Base-by-base conservation (phyloP, 1,140 invertebrate genomes). In the Parapsyche elsis region DNA sequence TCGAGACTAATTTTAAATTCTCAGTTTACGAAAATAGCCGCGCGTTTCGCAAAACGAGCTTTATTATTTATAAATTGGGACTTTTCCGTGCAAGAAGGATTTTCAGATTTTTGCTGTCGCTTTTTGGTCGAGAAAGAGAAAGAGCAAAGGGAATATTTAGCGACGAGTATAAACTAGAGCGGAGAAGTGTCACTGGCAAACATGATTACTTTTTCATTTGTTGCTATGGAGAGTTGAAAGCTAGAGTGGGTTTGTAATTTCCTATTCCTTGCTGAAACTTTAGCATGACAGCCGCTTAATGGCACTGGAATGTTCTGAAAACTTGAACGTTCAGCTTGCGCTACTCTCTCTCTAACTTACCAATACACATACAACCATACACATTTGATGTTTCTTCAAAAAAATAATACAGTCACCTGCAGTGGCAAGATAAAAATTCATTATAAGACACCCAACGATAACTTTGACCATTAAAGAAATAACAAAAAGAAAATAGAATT, bases 151-250 rank as follows among this genome's bases (percentile, higher is more conserved):
- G 64, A 67, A 67, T 67, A 30, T 30, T 26, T 26, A 67, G 64
- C 24, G 24, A 26, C 19, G 24, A 67, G 64, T 26, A 38, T 38
- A 67, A 67, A 67, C 64, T 67, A 67, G 64, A 67, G 64, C 64
- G n/a, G 64, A 67, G 64, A 30, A 67, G 64, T 67, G 64, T 67
- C 64, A 67, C 64, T 67, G 64, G 64, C 64, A 67, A 67, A 67
- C 64, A 67, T 67, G 64, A 67, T 67, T 67, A 67, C 64, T 67
- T 67, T 67, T 67, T 67, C 64, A 67, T 67, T 67, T 67, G 64
- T 67, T 67, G 64, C 64, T 67, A 67, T 67, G 64, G 64, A 67
- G 64, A 67, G 64, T 67, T 67, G 64, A 67, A 67, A 67, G 64
- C 64, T 67, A 67, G 64, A 67, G 64, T 67, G 64, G 64, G 64